These are phyloP conservation scores for Sphaeridia pumilis DNA, from an alignment of 2,888 invertebrate genomes.

Conservation along the genomic window DNA sequence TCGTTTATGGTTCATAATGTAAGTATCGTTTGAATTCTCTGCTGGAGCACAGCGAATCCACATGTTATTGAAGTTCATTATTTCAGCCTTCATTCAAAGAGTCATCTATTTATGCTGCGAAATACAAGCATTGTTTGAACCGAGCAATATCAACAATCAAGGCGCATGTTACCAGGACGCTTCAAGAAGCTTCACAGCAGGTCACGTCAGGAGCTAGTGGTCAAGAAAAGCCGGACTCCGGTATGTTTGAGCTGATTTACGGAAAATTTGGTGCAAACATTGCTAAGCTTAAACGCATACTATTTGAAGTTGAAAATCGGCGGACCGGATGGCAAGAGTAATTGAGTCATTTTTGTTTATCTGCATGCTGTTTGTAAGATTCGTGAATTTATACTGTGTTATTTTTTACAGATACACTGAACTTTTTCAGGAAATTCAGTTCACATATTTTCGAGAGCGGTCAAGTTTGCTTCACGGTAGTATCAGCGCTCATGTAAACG, in stretches of 20 bases:
- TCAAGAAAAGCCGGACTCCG: constrained; percentile 35
- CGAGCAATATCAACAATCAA: constrained; percentile 68
- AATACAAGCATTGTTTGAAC: constrained; percentile 72
- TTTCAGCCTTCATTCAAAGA: constrained; percentile 75
- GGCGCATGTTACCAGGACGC: constrained; percentile 60
- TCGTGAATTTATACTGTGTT: too few relatives aligned
- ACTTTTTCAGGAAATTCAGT: constrained; percentile 65
- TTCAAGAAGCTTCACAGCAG: constrained; percentile 68
- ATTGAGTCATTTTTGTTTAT: too few relatives aligned
- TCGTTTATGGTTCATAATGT: constrained; percentile 72
- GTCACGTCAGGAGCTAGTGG: constrained; percentile 43
- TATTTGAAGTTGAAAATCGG: constrained; percentile 68
- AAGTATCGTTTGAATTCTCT: constrained; percentile 42
- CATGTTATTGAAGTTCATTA: constrained; percentile 31
- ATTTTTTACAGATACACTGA: constrained; percentile 58
- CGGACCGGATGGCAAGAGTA: constrained; percentile 61
- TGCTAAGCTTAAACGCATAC: constrained; percentile 65
- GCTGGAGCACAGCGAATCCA: not conserved
- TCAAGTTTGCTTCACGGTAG: constrained; percentile 56
- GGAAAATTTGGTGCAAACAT: constrained; percentile 92
- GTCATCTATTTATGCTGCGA: constrained; percentile 63
- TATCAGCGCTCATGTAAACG: constrained; percentile 55
- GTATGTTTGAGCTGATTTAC: constrained; percentile 66
- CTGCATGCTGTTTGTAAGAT: too few relatives aligned
- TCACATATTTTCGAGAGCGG: constrained; percentile 66